Evolutionary conservation across 2,113 vertebrate species (phyloP).

Genomic region (Scytalopus superciliaris): DNA sequence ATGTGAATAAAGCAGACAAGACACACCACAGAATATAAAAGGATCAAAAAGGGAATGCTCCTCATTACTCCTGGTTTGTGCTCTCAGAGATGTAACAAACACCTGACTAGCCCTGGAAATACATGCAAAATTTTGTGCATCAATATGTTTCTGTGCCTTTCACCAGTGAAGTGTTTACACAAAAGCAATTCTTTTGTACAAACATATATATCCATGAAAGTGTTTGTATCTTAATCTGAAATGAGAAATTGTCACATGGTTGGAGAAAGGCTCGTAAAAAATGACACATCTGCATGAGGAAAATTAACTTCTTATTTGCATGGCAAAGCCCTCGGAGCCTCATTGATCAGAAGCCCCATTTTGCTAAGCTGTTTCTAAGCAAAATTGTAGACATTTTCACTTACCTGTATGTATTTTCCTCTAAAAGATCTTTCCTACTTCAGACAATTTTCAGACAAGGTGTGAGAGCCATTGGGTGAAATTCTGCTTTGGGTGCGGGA

Average conservation of each 20-base stretch:
- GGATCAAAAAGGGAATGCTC: not conserved
- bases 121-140: not conserved
- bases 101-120: not conserved
- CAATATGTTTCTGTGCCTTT: not conserved
- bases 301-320: not conserved
- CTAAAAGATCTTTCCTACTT: not conserved
- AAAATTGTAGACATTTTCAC: not conserved
- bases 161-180: not conserved
- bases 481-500: not conserved
- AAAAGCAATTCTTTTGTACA: not conserved
- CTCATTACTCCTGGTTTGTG: not conserved
- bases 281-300: not conserved
- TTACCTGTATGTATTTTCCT: not conserved
- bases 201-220: not conserved
- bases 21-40: conserved; percentile 24
- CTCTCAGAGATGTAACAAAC: not conserved
- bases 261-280: not conserved
- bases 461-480: not conserved
- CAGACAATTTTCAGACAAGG: not conserved
- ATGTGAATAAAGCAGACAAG: conserved; percentile 30
- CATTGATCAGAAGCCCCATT: not conserved
- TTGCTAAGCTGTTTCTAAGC: not conserved
- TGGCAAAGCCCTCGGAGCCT: not conserved
- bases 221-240: not conserved
- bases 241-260: not conserved